Evolutionary conservation across 2,797 vertebrate genomes (phyloP).

Genomic region (Diceros bicornis): DNA sequence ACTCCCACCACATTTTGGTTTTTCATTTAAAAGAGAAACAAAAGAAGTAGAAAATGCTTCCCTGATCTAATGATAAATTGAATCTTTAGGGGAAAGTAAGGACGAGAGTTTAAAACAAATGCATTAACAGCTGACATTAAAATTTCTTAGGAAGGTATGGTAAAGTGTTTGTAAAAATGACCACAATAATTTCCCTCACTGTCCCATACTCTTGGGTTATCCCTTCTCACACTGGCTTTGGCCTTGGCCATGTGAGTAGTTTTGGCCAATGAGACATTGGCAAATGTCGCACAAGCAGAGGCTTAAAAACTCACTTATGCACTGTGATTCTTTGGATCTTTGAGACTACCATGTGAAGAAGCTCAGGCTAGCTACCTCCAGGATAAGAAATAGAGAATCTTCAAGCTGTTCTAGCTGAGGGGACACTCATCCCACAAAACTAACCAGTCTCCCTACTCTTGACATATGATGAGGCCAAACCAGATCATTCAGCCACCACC

Average conservation of each 20-base stretch:
- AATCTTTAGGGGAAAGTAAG: neutral
- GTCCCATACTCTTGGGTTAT: neutral
- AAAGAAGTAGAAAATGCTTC: neutral
- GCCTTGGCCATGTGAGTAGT: neutral
- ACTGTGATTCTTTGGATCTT: neutral
- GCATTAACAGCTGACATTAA: neutral
- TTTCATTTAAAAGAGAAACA: conserved; percentile 32
- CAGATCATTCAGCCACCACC: neutral
- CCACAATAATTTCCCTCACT: neutral
- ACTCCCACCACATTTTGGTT: neutral
- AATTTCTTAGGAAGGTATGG: neutral
- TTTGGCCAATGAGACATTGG: neutral
- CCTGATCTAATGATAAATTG: neutral
- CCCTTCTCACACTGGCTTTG: neutral
- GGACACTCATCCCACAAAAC: neutral
- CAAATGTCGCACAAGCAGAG: neutral
- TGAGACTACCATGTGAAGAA: neutral
- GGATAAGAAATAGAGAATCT: neutral
- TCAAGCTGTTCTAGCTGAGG: neutral
- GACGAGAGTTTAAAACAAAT: neutral
- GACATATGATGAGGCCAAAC: neutral
- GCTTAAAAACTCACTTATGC: neutral
- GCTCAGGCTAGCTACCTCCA: neutral
- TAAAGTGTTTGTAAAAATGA: neutral
- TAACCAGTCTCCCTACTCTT: neutral